Base-by-base conservation (phyloP, 1,140 invertebrate species). In the Rhyzopertha dominica region DNA sequence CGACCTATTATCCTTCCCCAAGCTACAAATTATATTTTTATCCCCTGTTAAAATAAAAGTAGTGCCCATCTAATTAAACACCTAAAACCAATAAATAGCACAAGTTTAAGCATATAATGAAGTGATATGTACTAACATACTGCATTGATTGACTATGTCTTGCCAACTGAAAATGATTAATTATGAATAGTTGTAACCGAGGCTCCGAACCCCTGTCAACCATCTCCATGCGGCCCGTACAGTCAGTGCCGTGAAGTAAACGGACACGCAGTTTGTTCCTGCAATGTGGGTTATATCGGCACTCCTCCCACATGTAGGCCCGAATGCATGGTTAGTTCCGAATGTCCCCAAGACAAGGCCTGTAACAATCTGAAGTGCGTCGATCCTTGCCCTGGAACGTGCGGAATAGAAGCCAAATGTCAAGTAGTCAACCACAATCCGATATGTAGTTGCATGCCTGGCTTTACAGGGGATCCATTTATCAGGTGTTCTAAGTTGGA, bases 361-460 rank as follows among this genome's bases (percentile, higher is more conserved):
- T 92, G 90, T 61, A 73, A 87, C 23, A 80, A 82, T 50, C 83
- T 90, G 59, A 87, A 84, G 65, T 93, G 89, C 58, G 67, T 78
- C 7, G 82, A 92, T 68, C 87, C 88, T 5, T 92, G 87, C 65
- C 77, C 79, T 7, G 83, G 84, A 34, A 80, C 82, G 9, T 92
- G 88, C 63, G 89, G 86, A 19, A 54, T 79, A 10, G 84, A 88
- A 54, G 87, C 89, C 1, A 76, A 84, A 40, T 92, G 88, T 55
- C 76, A 85, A 62, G 86, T 89, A 7, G 77, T 90, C 9, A 89
- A 86, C 49, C 88, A 91, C 58, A 87, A 87, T 66, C 84, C 88
- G 2, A 84, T 87, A 49, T 90, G 87, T 63, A 84, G 77, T 53
- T 87, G 84, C 58, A 72, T 79, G 24, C 68, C 69, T 49, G 81